A percentile compares a stretch with the other conserved stretches of the same genome.
phyloP scores from a whole-genome alignment of 2,113 vertebrate genomes.

The Erythrocercus mccallii region DNA sequence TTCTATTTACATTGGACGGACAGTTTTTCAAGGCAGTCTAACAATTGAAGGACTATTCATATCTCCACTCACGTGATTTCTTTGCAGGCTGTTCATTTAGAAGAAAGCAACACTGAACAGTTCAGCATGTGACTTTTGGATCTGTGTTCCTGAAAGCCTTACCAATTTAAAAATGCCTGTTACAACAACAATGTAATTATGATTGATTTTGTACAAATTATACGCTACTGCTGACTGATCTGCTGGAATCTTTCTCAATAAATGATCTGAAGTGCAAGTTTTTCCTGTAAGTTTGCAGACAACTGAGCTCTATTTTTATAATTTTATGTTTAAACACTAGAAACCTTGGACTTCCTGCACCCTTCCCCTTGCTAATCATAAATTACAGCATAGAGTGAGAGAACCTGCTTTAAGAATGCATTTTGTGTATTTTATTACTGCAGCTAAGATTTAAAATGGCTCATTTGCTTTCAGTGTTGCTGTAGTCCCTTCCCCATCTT shows the following conservation, averaged over 20 bases:
- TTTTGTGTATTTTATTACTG: neutral
- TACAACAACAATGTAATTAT: slow-evolving; percentile 48
- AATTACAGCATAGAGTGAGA: neutral
- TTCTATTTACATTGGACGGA: neutral
- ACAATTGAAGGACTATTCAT: neutral
- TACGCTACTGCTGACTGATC: slow-evolving; percentile 18
- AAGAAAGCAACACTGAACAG: slow-evolving; percentile 85
- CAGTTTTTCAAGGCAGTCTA: neutral
- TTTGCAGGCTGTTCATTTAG: slow-evolving; percentile 88
- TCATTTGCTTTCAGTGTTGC: neutral
- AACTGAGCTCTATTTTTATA: slow-evolving; percentile 11
- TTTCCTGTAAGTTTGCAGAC: neutral
- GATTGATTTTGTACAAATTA: slow-evolving; percentile 59
- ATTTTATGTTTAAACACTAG: neutral
- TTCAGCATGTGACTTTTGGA: slow-evolving; percentile 23
- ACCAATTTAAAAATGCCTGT: slow-evolving; percentile 57
- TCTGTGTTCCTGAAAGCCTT: slow-evolving; percentile 64
- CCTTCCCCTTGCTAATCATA: neutral
- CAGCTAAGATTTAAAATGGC: neutral
- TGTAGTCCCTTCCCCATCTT: neutral
- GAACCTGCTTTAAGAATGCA: neutral
- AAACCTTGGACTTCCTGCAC: neutral
- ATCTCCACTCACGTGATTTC: neutral
- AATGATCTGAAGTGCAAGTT: slow-evolving; percentile 49
- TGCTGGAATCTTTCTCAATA: slow-evolving; percentile 66